Base-by-base conservation (phyloP, 2,797 vertebrate genomes). In the Rhinogobio ventralis region DNA sequence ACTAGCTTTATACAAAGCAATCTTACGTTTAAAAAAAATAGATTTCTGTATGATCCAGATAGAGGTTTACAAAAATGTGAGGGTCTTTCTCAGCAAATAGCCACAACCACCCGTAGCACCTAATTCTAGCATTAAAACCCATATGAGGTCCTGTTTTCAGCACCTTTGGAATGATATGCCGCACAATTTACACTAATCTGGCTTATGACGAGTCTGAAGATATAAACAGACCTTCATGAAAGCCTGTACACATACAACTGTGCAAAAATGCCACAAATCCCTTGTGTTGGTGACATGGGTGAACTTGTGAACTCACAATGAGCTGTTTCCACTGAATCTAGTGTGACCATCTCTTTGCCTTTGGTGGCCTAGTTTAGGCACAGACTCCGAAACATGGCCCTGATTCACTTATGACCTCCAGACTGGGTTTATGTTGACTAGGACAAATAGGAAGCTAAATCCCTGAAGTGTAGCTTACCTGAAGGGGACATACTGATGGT, bases 391-490 rank as follows among this genome's bases (percentile, higher is more conserved):
- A 53, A 82, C 55, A 55, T 83, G 72, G 36, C 69, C 85, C 83
- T 49, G 71, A 80, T 88, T 83, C 53, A 60, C 80, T 49, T 30
- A 73, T 86, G 92, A 95, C 95, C 95, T 95, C 93, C 86, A 94
- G 89, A 92, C 90, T 89, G 87, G 91, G 91, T 90, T 95, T 93
- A 94, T 87, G 89, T 88, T 53, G 17, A 89, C 90, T 84, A 90
- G 92, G 93, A 93, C 94, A 93, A 92, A 93, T 91, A 92, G 91
- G 92, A 94, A 93, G 91, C 91, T 93, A 94, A 95, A 95, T 95
- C 94, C 93, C 91, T 84, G 89, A 86, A 91, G 92, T 91, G 93
- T 91, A 93, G 94, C 95, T 95, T 94, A 95, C 94, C 93, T 94
- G 30, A 93, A 91, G 93, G 92, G 90, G 94, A 93, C 93, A 93